Conservation (phyloP, 2,888 invertebrate genomes). For the Nomada hirtipes region DNA sequence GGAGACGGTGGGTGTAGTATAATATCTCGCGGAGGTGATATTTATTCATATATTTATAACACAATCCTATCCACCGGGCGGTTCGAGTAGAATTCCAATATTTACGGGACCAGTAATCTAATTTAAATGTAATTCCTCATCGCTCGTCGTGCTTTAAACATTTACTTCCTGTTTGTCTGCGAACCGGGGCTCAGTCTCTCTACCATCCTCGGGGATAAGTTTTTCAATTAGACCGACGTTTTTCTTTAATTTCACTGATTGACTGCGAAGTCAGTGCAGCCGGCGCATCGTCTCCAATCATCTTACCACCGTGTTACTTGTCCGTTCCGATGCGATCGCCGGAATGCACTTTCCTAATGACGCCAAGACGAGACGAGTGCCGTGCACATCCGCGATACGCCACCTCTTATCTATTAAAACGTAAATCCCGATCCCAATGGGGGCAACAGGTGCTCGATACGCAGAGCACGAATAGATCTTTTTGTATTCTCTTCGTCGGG, state of each 20-base stretch:
- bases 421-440: slow-evolving; percentile 69
- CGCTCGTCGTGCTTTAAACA: slow-evolving; percentile 34
- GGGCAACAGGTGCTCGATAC: slow-evolving; percentile 76
- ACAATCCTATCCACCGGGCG: not conserved
- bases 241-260: slow-evolving; percentile 50
- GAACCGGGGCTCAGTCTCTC: not conserved
- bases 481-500: slow-evolving; percentile 31
- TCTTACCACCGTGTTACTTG: not conserved
- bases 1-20: not conserved
- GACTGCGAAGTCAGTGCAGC: slow-evolving; percentile 15
- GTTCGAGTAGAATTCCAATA: slow-evolving; percentile 34
- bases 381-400: slow-evolving; percentile 13
- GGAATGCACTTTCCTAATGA: slow-evolving; percentile 57
- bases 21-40: slow-evolving; percentile 2
- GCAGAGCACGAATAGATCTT: slow-evolving; percentile 40
- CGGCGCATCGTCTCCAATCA: slow-evolving; percentile 1
- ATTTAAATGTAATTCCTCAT: slow-evolving; percentile 50
- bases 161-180: slow-evolving; percentile 12
- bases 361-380: slow-evolving; percentile 23
- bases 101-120: slow-evolving; percentile 46
- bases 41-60: slow-evolving; percentile 49
- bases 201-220: slow-evolving; percentile 28
- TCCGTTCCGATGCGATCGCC: not conserved
- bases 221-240: slow-evolving; percentile 44
- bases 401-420: slow-evolving; percentile 70